These are phyloP conservation scores for Rhinella marina DNA, from an alignment of 2,797 vertebrate genomes.

Conservation along the genomic window DNA sequence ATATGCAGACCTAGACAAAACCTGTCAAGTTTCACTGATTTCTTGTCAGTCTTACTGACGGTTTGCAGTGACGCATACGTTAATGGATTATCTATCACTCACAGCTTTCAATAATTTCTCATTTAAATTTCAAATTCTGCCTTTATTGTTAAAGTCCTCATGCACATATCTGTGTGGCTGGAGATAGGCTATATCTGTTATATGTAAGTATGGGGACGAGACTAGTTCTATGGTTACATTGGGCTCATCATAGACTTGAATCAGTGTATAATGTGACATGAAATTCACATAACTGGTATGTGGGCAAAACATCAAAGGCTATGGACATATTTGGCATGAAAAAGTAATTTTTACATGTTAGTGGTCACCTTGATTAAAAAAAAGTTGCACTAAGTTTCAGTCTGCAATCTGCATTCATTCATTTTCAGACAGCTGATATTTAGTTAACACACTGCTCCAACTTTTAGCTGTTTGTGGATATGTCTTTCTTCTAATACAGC, in stretches of 20 bases:
- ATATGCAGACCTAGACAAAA: conserved; percentile 50
- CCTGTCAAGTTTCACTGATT: conserved; percentile 54
- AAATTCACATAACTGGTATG: not conserved
- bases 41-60: conserved; percentile 38
- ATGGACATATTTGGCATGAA: not conserved
- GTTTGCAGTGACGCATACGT: conserved; percentile 44
- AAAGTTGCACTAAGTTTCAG: too few species aligned
- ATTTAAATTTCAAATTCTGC: conserved; percentile 47
- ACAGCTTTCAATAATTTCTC: conserved; percentile 47
- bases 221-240: not conserved
- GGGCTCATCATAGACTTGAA: not conserved
- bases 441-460: too few species aligned
- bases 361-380: too few species aligned
- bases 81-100: conserved; percentile 55
- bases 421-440: too few species aligned
- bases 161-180: conserved; percentile 7
- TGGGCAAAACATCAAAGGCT: not conserved
- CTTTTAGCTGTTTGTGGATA: too few species aligned
- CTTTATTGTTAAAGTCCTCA: conserved; percentile 33
- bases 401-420: too few species aligned
- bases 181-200: not conserved
- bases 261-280: not conserved
- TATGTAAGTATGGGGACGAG: not conserved
- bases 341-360: too few species aligned
- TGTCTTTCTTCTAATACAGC: too few species aligned